Evolutionary conservation across 2,797 vertebrate species (phyloP), one percentile per base, ranked within the genome.

Genomic region (Leontocebus nigricollis): DNA sequence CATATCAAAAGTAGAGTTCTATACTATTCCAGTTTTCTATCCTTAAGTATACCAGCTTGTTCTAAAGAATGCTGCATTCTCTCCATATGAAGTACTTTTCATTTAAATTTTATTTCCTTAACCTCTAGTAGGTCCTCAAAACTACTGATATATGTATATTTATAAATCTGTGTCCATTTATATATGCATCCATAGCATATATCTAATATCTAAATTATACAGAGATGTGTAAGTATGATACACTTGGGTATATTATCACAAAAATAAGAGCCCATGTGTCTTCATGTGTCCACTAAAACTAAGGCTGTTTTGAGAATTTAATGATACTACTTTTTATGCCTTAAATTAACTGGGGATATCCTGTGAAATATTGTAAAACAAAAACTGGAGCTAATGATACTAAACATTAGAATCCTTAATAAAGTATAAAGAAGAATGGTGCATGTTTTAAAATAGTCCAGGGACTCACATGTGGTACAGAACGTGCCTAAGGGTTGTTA

Each of bases 31-130:
- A 94, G n/a, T 44, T 93, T 92, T 85, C 4, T 86, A 46, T 86
- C 4, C 50, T 61, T 39, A 7, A 90, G 85, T 94, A 59, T 90
- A 26, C 19, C 79, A 93, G 1, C 22, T 89, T 91, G 8, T 70
- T 84, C 24, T 26, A 96, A 96, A 88, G 26, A 90, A 86, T 88
- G 1, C 48, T 95, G 92, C 44, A 79, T 82, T 97, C 55, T 94
- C 4, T 97, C n/a, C 39, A 10, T 84, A 39, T n/a, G 39, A 72
- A 22, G 4, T 72, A 72, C 11, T 39, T 72, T 72, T 72, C 20
- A 24, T 72, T 11, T 39, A 72, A 72, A 72, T 36, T 39, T 11
- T 72, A 24, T 72, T 72, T 39, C n/a, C 20, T 39, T 67, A n/a
- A 67, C 30, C 7, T 39, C 36, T 39, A 72, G n/a, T 39, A 39